Conservation (phyloP, 1,140 invertebrate genomes). For the Conopomorpha cramerella region DNA sequence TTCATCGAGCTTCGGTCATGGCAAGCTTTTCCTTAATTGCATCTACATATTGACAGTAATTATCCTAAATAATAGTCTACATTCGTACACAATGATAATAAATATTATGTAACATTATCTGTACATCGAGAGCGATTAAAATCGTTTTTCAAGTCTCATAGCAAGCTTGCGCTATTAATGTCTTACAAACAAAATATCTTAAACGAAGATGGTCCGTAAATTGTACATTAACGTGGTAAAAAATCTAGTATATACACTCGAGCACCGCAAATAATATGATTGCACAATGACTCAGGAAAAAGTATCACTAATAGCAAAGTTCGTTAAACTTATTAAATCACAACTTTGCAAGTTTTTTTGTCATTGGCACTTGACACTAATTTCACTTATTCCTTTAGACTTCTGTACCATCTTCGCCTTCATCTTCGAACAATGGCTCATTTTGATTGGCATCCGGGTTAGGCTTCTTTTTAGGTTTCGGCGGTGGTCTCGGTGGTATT, state of each 20-base stretch:
- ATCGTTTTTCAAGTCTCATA: background rate
- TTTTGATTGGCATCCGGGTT: conserved; percentile 50
- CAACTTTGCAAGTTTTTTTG: conserved; percentile 40
- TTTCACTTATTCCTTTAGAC: conserved; percentile 59
- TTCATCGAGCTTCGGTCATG: background rate
- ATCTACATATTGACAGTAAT: conserved; percentile 40
- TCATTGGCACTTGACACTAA: conserved; percentile 41
- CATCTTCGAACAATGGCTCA: conserved; percentile 79
- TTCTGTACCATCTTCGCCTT: conserved; percentile 85
- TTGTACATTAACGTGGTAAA: conserved; percentile 42
- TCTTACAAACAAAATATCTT: conserved; percentile 23
- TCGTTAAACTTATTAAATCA: background rate
- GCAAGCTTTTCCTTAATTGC: conserved; percentile 4
- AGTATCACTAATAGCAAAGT: background rate
- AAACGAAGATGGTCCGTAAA: conserved; percentile 42
- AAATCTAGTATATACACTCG: conserved; percentile 57
- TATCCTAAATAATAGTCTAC: conserved; percentile 28
- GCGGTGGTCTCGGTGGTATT: conserved; percentile 78
- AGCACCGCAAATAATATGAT: conserved; percentile 46
- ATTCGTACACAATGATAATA: conserved; percentile 18
- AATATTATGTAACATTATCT: conserved; percentile 34
- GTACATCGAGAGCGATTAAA: conserved; percentile 10
- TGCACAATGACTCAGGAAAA: conserved; percentile 17
- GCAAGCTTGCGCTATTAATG: conserved; percentile 15
- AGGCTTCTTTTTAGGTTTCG: conserved; percentile 78